Evolutionary conservation across 2,888 invertebrate species (phyloP).

Genomic region (Empis livida): DNA sequence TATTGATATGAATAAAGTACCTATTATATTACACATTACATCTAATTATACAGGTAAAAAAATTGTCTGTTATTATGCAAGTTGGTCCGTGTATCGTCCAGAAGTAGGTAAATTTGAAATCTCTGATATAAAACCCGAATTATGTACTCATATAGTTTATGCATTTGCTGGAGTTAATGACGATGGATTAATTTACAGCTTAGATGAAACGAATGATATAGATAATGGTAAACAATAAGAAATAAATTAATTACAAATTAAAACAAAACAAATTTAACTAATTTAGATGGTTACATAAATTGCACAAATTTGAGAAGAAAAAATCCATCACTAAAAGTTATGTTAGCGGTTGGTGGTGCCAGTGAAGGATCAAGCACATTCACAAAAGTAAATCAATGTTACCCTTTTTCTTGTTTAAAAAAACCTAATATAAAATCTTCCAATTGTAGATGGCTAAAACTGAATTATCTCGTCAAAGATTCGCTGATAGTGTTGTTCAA

Average conservation of each 20-base stretch:
- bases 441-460: constrained; percentile 33
- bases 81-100: constrained; percentile 38
- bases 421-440: no score
- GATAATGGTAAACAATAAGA: neutral
- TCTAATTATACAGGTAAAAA: neutral
- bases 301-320: constrained; percentile 33
- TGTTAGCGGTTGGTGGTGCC: constrained; percentile 40
- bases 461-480: constrained; percentile 25
- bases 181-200: constrained; percentile 32
- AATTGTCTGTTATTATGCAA: constrained; percentile 39
- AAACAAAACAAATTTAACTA: no score
- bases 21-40: no score
- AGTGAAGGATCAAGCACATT: constrained; percentile 37
- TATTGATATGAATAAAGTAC: no score
- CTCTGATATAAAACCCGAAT: constrained; percentile 35
- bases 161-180: constrained; percentile 39
- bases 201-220: constrained; percentile 33
- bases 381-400: constrained; percentile 32
- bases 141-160: constrained; percentile 42
- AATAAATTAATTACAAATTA: neutral
- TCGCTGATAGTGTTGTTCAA: constrained; percentile 34
- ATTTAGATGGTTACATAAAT: constrained; percentile 25
- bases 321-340: constrained; percentile 33
- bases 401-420: no score
- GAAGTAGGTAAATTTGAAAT: constrained; percentile 32